Evolutionary conservation across 2,797 vertebrate genomes (phyloP), one percentile per base, ranked within the genome.

Genomic region (Aselliscus stoliczkanus): DNA sequence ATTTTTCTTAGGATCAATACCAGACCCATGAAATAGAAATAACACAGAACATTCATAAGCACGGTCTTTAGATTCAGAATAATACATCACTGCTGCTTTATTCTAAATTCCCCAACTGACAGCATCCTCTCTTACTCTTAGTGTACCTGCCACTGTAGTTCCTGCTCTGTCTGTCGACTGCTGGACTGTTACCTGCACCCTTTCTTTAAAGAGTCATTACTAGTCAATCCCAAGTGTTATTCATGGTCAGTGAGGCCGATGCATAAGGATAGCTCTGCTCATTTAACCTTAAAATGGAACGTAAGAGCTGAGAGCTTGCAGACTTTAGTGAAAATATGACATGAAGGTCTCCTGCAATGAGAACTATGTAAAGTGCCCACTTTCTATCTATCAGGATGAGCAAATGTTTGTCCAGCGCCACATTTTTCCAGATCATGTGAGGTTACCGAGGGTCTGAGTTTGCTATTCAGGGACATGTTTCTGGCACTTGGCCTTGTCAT

Each of bases 241-340:
- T 79, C 79, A 50, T 27, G 39, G 58, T n/a, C 75, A 52, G 52
- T 88, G 75, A 96, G 83, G 18, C 39, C 62, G 62, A 27, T 65
- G 15, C 10, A 8, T 62, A 67, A 91, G 56, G 58, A 67, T 23
- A 29, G 25, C 69, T 54, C 34, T 87, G 54, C 37, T 83, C 80
- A 93, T 64, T 54, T 52, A 75, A 54, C 58, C 83, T 91, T 75
- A 93, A 93, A 96, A 94, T 72, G n/a, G 65, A 76, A 81, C 7
- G n/a, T 62, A 39, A 88, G 39, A 47, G 39, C 82, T 91, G 20
- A 69, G 60, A 72, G 50, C 12, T 93, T 93, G 60, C 21, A 70
- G 58, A 50, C 34, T 3, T 25, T 62, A 31, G 47, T 90, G 25
- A 92, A 96, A 72, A 62, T 25, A 79, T 6, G 42, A 56, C 64